A percentile compares a stretch with the other conserved stretches of the same genome.
Conservation (phyloP, 2,797 vertebrate species). For the Muraenolepis orangiensis region DNA sequence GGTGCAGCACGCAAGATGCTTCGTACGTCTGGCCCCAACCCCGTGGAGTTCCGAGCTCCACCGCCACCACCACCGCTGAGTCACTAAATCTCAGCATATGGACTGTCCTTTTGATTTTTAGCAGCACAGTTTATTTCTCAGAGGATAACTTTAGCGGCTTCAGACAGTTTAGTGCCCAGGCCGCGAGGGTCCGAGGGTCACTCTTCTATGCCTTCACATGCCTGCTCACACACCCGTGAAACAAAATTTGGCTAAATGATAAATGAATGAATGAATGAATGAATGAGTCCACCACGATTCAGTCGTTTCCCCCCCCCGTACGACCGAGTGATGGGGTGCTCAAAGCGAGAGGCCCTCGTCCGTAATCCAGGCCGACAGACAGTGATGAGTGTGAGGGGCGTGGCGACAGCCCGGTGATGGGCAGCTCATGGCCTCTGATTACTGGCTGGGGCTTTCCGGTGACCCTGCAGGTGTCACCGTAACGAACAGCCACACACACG, state of each 20-base stretch:
- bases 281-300: too few relatives aligned
- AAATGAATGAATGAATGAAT: too few relatives aligned
- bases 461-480: conserved; percentile 55
- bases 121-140: not conserved
- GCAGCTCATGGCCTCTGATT: conserved; percentile 49
- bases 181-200: too few relatives aligned
- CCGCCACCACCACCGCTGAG: not conserved
- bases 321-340: too few relatives aligned
- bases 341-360: not conserved
- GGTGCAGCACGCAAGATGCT: not conserved
- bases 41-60: not conserved
- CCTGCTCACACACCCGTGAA: too few relatives aligned
- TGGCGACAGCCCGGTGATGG: conserved; percentile 56
- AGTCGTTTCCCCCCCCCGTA: too few relatives aligned
- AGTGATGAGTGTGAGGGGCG: conserved; percentile 47
- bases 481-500: conserved; percentile 40
- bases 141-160: not conserved
- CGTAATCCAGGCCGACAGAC: conserved; percentile 18
- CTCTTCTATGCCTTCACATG: too few relatives aligned
- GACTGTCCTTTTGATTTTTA: not conserved
- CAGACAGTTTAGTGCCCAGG: not conserved
- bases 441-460: conserved; percentile 46
- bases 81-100: not conserved
- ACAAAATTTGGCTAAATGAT: too few relatives aligned
- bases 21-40: not conserved